These are phyloP conservation scores for Pelusios castaneus DNA, from an alignment of 2,113 vertebrate genomes.

Conservation along the genomic window DNA sequence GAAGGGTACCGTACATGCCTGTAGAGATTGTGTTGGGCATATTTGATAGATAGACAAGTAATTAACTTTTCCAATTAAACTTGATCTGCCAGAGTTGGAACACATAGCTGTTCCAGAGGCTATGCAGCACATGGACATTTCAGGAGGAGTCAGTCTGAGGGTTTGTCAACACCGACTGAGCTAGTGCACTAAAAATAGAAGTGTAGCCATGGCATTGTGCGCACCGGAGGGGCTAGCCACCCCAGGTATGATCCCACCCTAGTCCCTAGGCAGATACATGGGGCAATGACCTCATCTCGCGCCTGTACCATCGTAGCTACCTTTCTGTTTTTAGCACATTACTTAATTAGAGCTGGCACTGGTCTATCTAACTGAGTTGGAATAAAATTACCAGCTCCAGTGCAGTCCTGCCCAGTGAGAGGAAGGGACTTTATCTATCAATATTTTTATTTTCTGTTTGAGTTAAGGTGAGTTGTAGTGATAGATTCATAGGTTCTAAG, in stretches of 20 bases:
- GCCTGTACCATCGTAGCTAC: not conserved
- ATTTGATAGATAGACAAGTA: not conserved
- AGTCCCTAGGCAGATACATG: not conserved
- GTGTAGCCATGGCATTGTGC: not conserved
- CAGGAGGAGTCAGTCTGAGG: not conserved
- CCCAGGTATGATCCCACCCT: not conserved
- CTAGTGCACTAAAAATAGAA: not conserved
- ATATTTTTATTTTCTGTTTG: not conserved
- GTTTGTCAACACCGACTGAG: not conserved
- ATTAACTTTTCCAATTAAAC: slow-evolving; percentile 1
- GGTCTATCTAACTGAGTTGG: not conserved
- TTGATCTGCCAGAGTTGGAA: slow-evolving; percentile 1
- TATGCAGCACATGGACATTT: not conserved
- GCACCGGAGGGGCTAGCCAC: not conserved
- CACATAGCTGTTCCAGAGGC: not conserved
- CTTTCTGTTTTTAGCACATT: not conserved
- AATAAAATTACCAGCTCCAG: not conserved
- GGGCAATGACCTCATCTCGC: not conserved
- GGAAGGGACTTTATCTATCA: not conserved
- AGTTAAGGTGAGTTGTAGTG: not conserved
- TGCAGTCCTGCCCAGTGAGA: not conserved
- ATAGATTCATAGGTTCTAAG: not conserved
- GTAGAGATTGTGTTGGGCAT: not conserved
- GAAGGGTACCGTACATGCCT: not conserved
- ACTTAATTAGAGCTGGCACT: not conserved